A percentile compares a stretch with the other conserved stretches of the same genome.
Evolutionary conservation across 2,797 vertebrate species (phyloP).

Genomic region (Miichthys miiuy): DNA sequence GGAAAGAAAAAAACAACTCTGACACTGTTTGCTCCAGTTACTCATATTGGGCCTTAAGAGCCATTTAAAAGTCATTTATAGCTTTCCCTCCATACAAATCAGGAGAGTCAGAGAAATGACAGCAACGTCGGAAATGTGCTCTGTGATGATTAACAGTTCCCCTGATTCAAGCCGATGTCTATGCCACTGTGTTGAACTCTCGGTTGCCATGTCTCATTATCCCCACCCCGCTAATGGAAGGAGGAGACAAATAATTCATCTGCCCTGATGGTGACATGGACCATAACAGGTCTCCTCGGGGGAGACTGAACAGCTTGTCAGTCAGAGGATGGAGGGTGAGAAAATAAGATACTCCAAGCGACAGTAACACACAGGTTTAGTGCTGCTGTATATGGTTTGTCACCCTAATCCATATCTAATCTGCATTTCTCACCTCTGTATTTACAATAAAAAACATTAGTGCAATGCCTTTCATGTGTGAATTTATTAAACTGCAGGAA

Average conservation of each 20-base stretch:
- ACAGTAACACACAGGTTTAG: slow-evolving; percentile 23
- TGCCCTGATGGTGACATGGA: slow-evolving; percentile 69
- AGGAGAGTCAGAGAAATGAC: slow-evolving; percentile 43
- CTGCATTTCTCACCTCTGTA: not conserved
- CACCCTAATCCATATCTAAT: slow-evolving; percentile 3
- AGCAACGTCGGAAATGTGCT: slow-evolving; percentile 51
- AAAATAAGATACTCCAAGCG: slow-evolving; percentile 32
- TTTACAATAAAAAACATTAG: not conserved
- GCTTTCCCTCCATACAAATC: slow-evolving; percentile 35
- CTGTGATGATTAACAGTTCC: slow-evolving; percentile 70
- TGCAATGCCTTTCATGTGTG: not conserved
- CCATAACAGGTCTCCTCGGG: slow-evolving; percentile 59
- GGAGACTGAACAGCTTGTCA: slow-evolving; percentile 54
- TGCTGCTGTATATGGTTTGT: not conserved
- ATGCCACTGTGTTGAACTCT: slow-evolving; percentile 71
- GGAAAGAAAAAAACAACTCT: not conserved
- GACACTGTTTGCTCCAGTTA: not conserved
- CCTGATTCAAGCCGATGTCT: slow-evolving; percentile 70
- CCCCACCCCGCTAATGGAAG: slow-evolving; percentile 72
- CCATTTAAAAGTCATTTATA: slow-evolving; percentile 51
- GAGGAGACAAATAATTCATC: slow-evolving; percentile 81
- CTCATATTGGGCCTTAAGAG: slow-evolving; percentile 45
- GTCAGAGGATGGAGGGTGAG: slow-evolving; percentile 42
- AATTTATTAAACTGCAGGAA: not conserved
- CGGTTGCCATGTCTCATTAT: slow-evolving; percentile 80